Evolutionary conservation across 2,113 vertebrate genomes (phyloP).

Genomic region (Lipophrys pholis): DNA sequence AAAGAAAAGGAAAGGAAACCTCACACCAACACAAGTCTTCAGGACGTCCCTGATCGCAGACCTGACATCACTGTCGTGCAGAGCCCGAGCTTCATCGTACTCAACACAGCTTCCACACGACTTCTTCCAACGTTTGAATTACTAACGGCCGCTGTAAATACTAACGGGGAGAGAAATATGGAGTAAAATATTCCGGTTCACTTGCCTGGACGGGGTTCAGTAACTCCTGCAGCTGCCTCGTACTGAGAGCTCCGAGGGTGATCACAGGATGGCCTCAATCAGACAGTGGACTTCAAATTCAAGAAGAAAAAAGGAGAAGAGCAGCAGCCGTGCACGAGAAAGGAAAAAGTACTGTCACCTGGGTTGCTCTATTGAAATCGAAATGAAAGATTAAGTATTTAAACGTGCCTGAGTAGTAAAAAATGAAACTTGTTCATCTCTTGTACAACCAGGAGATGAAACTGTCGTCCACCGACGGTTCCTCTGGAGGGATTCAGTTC

Average conservation of each 20-base stretch:
- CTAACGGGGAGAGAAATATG: too few species aligned
- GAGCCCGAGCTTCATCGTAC: slow-evolving; percentile 2
- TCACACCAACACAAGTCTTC: not conserved
- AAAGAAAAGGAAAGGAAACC: too few species aligned
- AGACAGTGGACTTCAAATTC: slow-evolving; percentile 14
- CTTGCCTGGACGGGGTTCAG: slow-evolving; percentile 1
- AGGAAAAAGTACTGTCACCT: not conserved
- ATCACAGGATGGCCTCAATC: slow-evolving; percentile 25
- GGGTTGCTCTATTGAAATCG: not conserved
- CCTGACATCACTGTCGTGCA: not conserved
- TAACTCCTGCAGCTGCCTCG: slow-evolving; percentile 44
- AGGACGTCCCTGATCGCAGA: not conserved
- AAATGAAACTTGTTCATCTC: too few species aligned
- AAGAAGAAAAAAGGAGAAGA: not conserved
- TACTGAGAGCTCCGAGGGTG: not conserved
- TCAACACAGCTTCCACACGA: too few species aligned
- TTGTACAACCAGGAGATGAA: too few species aligned
- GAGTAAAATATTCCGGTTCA: slow-evolving; percentile 23
- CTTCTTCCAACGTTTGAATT: slow-evolving; percentile 15
- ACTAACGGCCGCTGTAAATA: slow-evolving; percentile 19
- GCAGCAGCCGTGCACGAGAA: not conserved
- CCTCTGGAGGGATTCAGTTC: too few species aligned
- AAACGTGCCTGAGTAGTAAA: too few species aligned
- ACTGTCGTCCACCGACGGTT: too few species aligned
- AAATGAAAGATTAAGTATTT: not conserved